Conservation (phyloP, 2,888 invertebrate species). For the Agrochola lota region DNA sequence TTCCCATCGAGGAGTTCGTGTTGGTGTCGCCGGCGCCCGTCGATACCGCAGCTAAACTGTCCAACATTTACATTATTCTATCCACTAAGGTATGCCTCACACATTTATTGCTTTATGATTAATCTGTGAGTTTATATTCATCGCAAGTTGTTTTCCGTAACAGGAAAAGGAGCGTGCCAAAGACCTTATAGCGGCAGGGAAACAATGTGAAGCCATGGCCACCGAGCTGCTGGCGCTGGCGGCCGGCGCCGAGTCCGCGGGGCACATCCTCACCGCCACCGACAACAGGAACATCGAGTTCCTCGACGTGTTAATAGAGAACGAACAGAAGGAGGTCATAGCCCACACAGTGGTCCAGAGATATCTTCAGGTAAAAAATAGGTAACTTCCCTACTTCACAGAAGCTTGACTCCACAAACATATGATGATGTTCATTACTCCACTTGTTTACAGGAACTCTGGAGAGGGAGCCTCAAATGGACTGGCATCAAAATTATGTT, state of each 20-base stretch:
- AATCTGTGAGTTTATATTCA: conserved; percentile 67
- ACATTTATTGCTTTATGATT: conserved; percentile 43
- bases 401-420: conserved; percentile 43
- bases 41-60: conserved; percentile 99
- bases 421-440: conserved; percentile 54
- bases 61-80: conserved; percentile 96
- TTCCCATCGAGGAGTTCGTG: conserved; percentile 99
- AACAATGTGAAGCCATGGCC: conserved; percentile 99
- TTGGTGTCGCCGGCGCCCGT: conserved; percentile 99
- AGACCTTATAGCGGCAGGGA: conserved; percentile 98
- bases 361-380: conserved; percentile 96
- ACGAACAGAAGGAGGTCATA: conserved; percentile 99
- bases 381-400: conserved; percentile 83
- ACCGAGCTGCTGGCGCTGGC: conserved; percentile 98
- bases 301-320: conserved; percentile 98
- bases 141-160: conserved; percentile 64
- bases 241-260: conserved; percentile 98
- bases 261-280: conserved; percentile 97
- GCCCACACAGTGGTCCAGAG: conserved; percentile 99
- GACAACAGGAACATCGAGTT: conserved; percentile 98
- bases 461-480: conserved; percentile 99
- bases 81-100: conserved; percentile 93
- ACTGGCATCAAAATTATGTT: conserved; percentile 98
- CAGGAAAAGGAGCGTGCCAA: conserved; percentile 99
- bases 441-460: conserved; percentile 94